phyloP scores from a whole-genome alignment of 2,888 invertebrate species.

The Osedax frankpressi region DNA sequence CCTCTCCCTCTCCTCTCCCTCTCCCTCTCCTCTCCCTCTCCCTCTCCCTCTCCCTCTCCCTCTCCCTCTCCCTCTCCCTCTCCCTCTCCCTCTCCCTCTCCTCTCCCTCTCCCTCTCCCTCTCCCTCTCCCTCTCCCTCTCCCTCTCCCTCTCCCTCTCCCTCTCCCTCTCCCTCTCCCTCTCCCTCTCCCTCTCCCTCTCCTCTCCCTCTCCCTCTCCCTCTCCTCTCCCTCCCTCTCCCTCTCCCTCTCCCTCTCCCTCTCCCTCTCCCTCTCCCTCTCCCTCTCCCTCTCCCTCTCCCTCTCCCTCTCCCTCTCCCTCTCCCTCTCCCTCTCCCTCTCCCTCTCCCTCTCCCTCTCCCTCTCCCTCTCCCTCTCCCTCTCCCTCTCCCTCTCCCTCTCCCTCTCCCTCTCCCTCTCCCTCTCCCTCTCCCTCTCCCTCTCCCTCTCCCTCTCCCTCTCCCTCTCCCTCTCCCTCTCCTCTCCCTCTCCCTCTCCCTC shows the following conservation, averaged over 20 bases:
- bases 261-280: neutral
- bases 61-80: neutral
- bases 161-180: neutral
- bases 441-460: neutral
- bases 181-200: neutral
- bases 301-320: neutral
- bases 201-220: neutral
- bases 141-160: neutral
- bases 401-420: neutral
- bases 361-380: neutral
- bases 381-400: neutral
- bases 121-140: neutral
- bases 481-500: neutral
- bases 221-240: neutral
- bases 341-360: neutral
- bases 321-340: neutral
- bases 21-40: neutral
- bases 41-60: neutral
- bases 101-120: conserved; percentile 4
- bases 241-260: neutral
- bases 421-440: neutral
- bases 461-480: too few species aligned
- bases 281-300: neutral
- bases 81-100: conserved; percentile 5
- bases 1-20: neutral